Conservation (phyloP, 2,113 vertebrate species). For the Paradisaea rubra region DNA sequence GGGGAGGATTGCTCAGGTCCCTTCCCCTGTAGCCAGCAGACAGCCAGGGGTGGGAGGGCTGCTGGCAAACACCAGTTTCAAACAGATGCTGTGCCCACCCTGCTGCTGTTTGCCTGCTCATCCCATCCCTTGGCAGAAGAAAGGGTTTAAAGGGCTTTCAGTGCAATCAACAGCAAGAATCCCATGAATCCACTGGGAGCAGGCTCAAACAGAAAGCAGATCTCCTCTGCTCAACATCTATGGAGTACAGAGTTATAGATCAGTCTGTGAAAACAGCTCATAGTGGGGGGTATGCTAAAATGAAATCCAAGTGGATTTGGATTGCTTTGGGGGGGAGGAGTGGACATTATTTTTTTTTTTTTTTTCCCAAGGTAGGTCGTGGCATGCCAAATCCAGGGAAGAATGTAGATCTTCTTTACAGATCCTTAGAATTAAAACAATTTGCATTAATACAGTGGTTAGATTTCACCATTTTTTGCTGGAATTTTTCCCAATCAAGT, state of each 20-base stretch:
- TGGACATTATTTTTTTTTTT: not conserved
- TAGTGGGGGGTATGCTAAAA: not conserved
- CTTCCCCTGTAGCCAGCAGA: not conserved
- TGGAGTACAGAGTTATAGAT: not conserved
- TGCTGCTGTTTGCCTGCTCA: not conserved
- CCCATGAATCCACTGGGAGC: not conserved
- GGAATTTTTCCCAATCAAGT: slow-evolving; percentile 9
- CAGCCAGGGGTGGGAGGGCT: not conserved
- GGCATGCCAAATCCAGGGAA: not conserved
- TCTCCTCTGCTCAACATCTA: not conserved
- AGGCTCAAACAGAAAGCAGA: not conserved
- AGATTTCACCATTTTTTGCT: slow-evolving; percentile 8
- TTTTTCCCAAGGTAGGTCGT: not conserved
- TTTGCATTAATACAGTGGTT: not conserved
- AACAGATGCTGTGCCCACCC: not conserved
- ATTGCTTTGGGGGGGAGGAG: not conserved
- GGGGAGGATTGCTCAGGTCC: too few species aligned
- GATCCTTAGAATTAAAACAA: not conserved
- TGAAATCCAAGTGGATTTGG: not conserved
- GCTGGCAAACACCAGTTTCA: not conserved
- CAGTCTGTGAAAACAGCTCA: not conserved
- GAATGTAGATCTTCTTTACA: not conserved
- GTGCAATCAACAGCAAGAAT: not conserved
- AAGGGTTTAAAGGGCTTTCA: not conserved
- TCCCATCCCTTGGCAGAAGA: not conserved